Percentiles rank a stretch among this genome's conserved stretches.
phyloP scores from a whole-genome alignment of 2,888 invertebrate genomes.

The Baccha elongata region DNA sequence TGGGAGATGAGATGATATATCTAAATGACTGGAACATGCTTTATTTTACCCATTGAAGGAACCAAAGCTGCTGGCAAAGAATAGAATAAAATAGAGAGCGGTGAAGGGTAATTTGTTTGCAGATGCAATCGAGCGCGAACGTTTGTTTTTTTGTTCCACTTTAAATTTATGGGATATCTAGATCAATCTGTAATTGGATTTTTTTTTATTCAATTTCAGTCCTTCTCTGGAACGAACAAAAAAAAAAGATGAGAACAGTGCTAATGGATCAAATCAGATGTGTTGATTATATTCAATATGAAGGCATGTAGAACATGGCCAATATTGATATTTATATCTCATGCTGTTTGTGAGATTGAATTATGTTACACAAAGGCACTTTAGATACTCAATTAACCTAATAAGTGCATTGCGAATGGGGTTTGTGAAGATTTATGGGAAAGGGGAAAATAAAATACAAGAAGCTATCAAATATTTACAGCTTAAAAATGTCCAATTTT shows the following conservation, averaged over 20 bases:
- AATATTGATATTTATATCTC: conserved; percentile 15
- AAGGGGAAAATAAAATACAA: not conserved
- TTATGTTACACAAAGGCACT: conserved; percentile 12
- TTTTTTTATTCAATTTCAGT: conserved; percentile 36
- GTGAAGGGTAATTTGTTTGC: conserved; percentile 30
- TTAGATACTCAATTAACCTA: conserved; percentile 16
- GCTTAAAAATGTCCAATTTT: too few species aligned
- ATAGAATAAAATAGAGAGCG: conserved; percentile 9
- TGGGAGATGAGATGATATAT: not conserved
- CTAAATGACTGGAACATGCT: not conserved
- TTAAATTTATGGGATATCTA: conserved; percentile 43
- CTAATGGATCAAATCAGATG: conserved; percentile 46
- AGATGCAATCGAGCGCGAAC: conserved; percentile 61
- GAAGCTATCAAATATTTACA: not conserved
- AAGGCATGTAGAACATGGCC: conserved; percentile 14
- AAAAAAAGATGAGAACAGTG: conserved; percentile 14
- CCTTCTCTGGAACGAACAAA: not conserved
- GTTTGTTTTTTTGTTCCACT: conserved; percentile 65
- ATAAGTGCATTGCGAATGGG: conserved; percentile 16
- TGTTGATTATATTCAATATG: conserved; percentile 29
- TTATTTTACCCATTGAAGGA: conserved; percentile 24
- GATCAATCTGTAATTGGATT: conserved; percentile 68
- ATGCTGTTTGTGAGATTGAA: conserved; percentile 17
- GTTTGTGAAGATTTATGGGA: not conserved
- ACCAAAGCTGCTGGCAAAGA: conserved; percentile 9